Percentiles rank a stretch among this genome's conserved stretches.
phyloP scores from a whole-genome alignment of 1,140 invertebrate genomes.

The Caenorhabditis latens region DNA sequence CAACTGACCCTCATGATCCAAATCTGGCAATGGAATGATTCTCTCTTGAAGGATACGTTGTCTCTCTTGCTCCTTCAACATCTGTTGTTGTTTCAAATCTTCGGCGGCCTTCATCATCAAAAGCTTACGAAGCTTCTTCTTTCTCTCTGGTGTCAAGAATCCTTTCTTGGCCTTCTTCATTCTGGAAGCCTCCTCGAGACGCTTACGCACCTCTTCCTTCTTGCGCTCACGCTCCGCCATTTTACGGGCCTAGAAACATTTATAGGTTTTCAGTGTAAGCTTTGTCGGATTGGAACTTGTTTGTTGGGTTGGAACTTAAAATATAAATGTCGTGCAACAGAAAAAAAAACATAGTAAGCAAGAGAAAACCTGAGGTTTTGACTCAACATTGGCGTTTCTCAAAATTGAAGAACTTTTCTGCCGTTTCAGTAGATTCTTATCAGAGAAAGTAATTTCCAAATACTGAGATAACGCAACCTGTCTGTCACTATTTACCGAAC shows the following conservation, averaged over 20 bases:
- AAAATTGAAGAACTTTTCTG: no score
- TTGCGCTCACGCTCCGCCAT: conserved; percentile 69
- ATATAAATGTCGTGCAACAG: no score
- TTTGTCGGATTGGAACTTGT: no score
- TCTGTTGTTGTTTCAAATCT: conserved; percentile 98
- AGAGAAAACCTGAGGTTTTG: no score
- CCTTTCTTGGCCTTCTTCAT: conserved; percentile 72
- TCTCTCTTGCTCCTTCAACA: conserved; percentile 95
- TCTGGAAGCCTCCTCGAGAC: conserved; percentile 69
- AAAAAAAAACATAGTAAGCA: no score
- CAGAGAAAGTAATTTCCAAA: no score
- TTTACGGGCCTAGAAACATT: conserved; percentile 64
- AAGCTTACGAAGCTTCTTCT: conserved; percentile 82
- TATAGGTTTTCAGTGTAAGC: no score
- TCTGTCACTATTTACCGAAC: no score
- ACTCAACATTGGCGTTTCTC: no score
- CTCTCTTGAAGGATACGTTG: conserved; percentile 96
- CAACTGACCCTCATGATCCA: conserved; percentile 66
- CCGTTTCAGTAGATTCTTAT: no score
- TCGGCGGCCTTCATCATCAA: conserved; percentile 99
- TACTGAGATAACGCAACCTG: no score
- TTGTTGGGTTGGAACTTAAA: no score
- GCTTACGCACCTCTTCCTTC: conserved; percentile 70
- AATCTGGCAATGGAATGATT: conserved; percentile 75
- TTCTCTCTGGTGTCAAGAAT: conserved; percentile 69